Evolutionary conservation across 2,888 invertebrate genomes (phyloP), one percentile per base, ranked within the genome.

Genomic region (Trichopoda pennipes): DNA sequence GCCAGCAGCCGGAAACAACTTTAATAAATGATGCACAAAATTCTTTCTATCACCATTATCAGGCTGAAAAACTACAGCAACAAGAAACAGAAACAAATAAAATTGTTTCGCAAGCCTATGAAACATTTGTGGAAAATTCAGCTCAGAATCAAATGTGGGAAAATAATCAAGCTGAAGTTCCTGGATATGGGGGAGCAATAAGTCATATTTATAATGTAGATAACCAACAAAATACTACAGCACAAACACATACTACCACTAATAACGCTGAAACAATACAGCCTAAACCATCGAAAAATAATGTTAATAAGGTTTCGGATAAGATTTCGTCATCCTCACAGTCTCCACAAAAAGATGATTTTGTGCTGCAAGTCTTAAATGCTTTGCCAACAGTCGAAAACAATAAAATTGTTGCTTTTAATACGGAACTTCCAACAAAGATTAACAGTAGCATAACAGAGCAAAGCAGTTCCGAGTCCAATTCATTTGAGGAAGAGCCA

Each of bases 1-100:
- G 91, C 23, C 91, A 92, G 56, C 90, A 91, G 55, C 80, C 88
- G 72, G 89, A 90, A 77, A 90, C 90, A 89, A 86, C 92, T 17
- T 84, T 90, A 74, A 88, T 91, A 77, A 87, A 88, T 83, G 89
- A 88, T 76, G 88, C 89, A 0, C 88, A 88, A 81, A 88, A 87
- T 69, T 85, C 87, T 4, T 88, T 88, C 68, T 88, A 86, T 80
- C 87, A 87, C 82, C 86, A 88, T 61, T 87, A 86, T 74, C 86
- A 87, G 60, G 88, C 86, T 77, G 87, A 87, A 77, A 87, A 85
- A 83, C 74, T 87, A 38, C 87, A 85, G 21, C 85, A 86, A 84
- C 89, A 85, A 60, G 87, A 86, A 0, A 83, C 87, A 9, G 84
- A 86, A 47, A 75, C 84, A 8, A 85, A 86, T 79, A 83, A 85